phyloP scores from a whole-genome alignment of 2,888 invertebrate genomes.

The Phortica okadai region DNA sequence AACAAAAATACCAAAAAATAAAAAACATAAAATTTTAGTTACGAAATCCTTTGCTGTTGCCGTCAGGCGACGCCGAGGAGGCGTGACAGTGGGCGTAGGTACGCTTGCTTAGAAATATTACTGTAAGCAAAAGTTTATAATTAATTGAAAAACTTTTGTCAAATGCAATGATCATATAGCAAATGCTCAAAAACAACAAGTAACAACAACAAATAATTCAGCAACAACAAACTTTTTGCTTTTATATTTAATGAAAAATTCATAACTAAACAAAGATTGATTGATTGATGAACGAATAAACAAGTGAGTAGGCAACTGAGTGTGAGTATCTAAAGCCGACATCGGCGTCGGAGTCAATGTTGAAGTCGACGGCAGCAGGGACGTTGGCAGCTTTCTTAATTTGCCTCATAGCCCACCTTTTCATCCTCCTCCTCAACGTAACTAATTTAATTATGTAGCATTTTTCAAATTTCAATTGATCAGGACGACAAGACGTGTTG shows the following conservation, averaged over 20 bases:
- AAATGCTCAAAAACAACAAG: neutral
- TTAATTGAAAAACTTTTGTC: slow-evolving; percentile 32
- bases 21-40: neutral
- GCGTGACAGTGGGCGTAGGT: neutral
- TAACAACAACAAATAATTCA: neutral
- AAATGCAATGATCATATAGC: slow-evolving; percentile 25
- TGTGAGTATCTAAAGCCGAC: no score
- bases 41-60: neutral
- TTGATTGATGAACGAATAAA: slow-evolving; percentile 4
- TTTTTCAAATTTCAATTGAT: no score
- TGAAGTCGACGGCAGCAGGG: no score
- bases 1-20: neutral
- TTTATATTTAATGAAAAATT: slow-evolving; percentile 12
- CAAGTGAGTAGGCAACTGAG: neutral
- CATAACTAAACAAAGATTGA: slow-evolving; percentile 9
- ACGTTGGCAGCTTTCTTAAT: no score
- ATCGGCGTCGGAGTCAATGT: no score
- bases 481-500: no score
- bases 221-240: neutral
- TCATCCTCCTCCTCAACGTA: no score
- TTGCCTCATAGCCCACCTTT: no score
- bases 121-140: slow-evolving; percentile 27
- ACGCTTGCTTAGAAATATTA: slow-evolving; percentile 9
- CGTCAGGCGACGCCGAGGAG: neutral
- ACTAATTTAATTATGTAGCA: no score